Evolutionary conservation across 2,113 vertebrate species (phyloP), one percentile per base, ranked within the genome.

Genomic region (Opisthocomus hoazin): DNA sequence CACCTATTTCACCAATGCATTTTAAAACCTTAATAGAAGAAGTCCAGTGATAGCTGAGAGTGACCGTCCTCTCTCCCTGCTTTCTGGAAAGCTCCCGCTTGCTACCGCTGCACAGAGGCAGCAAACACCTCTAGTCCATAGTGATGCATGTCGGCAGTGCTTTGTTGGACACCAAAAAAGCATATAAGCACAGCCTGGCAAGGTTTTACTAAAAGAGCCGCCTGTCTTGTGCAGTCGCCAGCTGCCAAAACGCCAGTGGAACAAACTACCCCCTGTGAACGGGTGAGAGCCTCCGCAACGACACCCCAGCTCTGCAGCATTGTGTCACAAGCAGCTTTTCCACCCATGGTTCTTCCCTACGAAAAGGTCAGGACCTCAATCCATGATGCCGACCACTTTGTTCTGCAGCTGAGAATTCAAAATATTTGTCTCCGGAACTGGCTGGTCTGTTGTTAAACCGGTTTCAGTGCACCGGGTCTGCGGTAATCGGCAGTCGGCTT

Each of bases 401-500:
- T 91, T 93, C 45, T 74, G 58, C 50, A 77, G 58, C 36, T 1
- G 23, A 65, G 79, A 90, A 54, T 66, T 90, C 63, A 76, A 85
- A 96, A 85, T 91, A 93, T 83, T 90, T 94, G 50, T 86, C 82
- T 88, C 80, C 6, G 15, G 66, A 95, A 54, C 46, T 1, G 5
- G 37, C 58, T 89, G 77, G 65, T 75, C 60, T 84, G 92, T 91
- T 83, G 75, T 93, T 93, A 83, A 87, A 89, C 57, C 13, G 15
- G 73, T 84, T 84, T 78, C 43, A 22, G 73, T 46, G 86, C 82
- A 13, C 66, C 1, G 3, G 18, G 16, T n/a, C 63, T 34, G 39
- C 3, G 9, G 79, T 95, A 95, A 94, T 48, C 4, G 0, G 39
- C 41, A 74, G 73, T 6, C 51, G 3, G 39, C 23, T 71, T 85